phyloP scores from a whole-genome alignment of 2,797 vertebrate species.

The Mycteria americana region DNA sequence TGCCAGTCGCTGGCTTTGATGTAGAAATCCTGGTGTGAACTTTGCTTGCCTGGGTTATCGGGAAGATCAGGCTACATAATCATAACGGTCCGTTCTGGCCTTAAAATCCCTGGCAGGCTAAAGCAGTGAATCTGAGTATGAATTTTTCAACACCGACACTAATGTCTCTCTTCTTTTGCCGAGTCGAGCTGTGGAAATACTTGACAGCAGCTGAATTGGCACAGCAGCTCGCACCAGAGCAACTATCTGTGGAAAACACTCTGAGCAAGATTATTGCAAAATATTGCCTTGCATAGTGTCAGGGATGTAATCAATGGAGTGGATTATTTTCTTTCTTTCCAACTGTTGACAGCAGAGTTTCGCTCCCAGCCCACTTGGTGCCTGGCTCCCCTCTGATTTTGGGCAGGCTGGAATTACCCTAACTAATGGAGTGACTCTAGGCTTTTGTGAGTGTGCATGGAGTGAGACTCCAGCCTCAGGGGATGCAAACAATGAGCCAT shows the following conservation, averaged over 20 bases:
- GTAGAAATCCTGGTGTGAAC: not conserved
- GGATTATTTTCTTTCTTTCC: not conserved
- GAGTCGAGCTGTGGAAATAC: not conserved
- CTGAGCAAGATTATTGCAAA: not conserved
- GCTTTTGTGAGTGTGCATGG: not conserved
- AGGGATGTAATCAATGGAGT: not conserved
- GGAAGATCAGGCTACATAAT: not conserved
- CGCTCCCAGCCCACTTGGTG: not conserved
- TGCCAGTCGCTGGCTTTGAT: not conserved
- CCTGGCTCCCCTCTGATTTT: not conserved
- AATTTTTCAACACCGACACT: not conserved
- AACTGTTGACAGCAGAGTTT: not conserved
- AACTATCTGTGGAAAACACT: not conserved
- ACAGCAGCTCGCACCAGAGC: not conserved
- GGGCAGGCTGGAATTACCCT: not conserved
- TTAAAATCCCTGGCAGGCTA: not conserved
- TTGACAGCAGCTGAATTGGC: not conserved
- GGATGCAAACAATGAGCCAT: not conserved
- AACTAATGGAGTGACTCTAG: not conserved
- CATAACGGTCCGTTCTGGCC: not conserved
- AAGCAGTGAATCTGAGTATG: not conserved
- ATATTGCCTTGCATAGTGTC: rapidly evolving
- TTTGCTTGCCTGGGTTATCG: not conserved
- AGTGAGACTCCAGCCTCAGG: not conserved
- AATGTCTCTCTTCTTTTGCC: not conserved